phyloP scores from a whole-genome alignment of 2,113 vertebrate species.

The Peromyscus leucopus region DNA sequence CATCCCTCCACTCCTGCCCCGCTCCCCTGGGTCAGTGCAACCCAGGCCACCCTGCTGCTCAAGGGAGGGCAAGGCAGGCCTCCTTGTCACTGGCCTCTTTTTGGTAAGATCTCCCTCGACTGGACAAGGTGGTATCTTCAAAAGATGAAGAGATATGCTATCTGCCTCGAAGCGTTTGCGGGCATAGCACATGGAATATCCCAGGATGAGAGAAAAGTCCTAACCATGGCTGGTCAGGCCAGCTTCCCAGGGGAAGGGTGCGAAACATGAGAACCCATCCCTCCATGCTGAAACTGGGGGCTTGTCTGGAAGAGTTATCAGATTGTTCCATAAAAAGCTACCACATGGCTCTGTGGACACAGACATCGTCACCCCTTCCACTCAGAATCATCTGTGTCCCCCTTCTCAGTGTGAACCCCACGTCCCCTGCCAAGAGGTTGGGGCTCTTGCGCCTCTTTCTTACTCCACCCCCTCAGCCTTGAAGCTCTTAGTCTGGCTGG shows the following conservation, averaged over 20 bases:
- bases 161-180: background rate
- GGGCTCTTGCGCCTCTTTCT: background rate
- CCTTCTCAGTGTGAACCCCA: background rate
- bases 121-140: background rate
- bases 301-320: constrained; percentile 1
- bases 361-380: background rate
- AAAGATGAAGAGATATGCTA: background rate
- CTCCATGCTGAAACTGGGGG: background rate
- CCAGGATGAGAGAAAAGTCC: background rate
- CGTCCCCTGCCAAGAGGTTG: background rate
- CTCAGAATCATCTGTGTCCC: background rate
- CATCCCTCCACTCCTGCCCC: background rate
- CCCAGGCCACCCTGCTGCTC: background rate
- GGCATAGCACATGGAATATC: background rate
- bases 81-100: background rate
- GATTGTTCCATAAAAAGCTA: background rate
- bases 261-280: background rate
- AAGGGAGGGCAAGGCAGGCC: background rate
- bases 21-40: background rate
- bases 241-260: background rate
- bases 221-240: background rate
- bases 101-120: background rate
- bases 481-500: background rate
- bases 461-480: background rate
- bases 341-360: background rate